Percentiles rank a stretch among this genome's conserved stretches.
phyloP scores from a whole-genome alignment of 2,888 invertebrate species.

The Cremastinae sp. region DNA sequence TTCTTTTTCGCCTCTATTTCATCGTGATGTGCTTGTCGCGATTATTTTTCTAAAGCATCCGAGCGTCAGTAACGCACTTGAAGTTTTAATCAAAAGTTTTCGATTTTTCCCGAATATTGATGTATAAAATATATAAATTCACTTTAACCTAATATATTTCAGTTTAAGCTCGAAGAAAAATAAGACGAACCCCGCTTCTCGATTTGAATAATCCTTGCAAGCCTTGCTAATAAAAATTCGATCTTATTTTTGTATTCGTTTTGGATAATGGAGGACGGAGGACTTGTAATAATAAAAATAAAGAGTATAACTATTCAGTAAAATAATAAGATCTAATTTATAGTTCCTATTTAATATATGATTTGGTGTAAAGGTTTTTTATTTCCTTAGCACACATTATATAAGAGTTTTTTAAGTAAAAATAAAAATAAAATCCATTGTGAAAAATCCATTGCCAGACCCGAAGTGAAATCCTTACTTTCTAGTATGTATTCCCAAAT shows the following conservation, averaged over 20 bases:
- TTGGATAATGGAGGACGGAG: slow-evolving; percentile 54
- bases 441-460: too few relatives aligned
- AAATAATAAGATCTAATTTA: background rate
- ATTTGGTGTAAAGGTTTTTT: background rate
- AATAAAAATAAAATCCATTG: too few relatives aligned
- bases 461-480: too few relatives aligned
- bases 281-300: slow-evolving; percentile 57
- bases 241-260: slow-evolving; percentile 62
- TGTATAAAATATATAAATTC: slow-evolving; percentile 28
- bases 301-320: slow-evolving; percentile 58
- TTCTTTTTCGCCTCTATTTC: slow-evolving; percentile 60
- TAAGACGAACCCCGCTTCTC: slow-evolving; percentile 28
- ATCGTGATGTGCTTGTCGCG: slow-evolving; percentile 73
- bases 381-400: too few relatives aligned
- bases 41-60: slow-evolving; percentile 74
- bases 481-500: too few relatives aligned
- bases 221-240: slow-evolving; percentile 58
- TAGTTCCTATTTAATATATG: background rate
- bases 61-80: slow-evolving; percentile 37
- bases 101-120: slow-evolving; percentile 17
- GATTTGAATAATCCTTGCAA: slow-evolving; percentile 40
- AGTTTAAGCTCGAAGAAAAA: slow-evolving; percentile 31
- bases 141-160: slow-evolving; percentile 45
- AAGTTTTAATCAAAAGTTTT: slow-evolving; percentile 23
- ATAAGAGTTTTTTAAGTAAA: too few relatives aligned